Conservation (phyloP, 2,113 vertebrate genomes). For the Corvus hawaiiensis region DNA sequence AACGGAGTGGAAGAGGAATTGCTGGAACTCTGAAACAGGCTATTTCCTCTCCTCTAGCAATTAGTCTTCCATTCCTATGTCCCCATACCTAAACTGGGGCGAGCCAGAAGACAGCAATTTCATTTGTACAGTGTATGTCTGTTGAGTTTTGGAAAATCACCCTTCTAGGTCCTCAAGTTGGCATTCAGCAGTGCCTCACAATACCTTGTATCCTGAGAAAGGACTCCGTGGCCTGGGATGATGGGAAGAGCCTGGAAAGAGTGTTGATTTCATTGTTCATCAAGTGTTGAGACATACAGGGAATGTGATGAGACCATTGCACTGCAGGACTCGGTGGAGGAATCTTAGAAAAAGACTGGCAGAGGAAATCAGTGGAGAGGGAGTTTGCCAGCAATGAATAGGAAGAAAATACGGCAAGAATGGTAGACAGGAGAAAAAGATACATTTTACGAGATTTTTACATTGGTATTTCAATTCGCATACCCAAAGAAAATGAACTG, state of each 20-base stretch:
- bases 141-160: not conserved
- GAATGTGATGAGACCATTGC: not conserved
- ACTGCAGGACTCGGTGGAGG: not conserved
- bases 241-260: not conserved
- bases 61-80: not conserved
- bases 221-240: not conserved
- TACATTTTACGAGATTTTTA: not conserved
- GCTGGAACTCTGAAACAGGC: not conserved
- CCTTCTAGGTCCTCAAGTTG: not conserved
- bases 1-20: not conserved
- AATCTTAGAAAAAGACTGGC: not conserved
- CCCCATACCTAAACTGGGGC: not conserved
- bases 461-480: not conserved
- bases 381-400: not conserved
- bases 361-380: not conserved
- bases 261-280: not conserved
- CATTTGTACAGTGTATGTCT: not conserved
- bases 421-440: not conserved
- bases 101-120: not conserved
- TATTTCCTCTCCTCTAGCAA: not conserved
- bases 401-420: not conserved
- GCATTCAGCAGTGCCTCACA: not conserved
- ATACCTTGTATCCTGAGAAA: not conserved
- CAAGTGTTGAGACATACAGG: not conserved
- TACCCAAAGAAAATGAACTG: not conserved